Evolutionary conservation across 1,140 invertebrate genomes (phyloP).

Genomic region (Eupeodes corollae): DNA sequence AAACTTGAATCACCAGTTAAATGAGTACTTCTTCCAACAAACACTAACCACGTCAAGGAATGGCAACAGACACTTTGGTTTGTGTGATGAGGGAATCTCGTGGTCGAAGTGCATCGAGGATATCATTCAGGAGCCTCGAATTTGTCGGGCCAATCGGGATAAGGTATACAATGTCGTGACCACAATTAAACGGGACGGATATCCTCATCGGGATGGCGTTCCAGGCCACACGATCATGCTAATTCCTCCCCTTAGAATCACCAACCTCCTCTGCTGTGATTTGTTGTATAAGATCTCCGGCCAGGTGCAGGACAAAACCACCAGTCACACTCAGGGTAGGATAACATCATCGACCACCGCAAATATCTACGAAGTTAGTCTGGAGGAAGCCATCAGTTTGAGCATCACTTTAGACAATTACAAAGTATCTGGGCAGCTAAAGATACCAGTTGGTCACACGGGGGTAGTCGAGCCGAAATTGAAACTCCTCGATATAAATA

Average conservation of each 20-base stretch:
- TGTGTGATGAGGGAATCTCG: slow-evolving; percentile 11
- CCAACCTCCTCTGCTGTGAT: slow-evolving; percentile 66
- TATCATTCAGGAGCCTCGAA: slow-evolving; percentile 11
- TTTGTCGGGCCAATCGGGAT: slow-evolving; percentile 21
- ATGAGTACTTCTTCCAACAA: neutral
- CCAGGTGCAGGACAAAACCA: slow-evolving; percentile 25
- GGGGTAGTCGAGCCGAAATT: slow-evolving; percentile 41
- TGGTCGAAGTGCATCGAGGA: slow-evolving; percentile 22
- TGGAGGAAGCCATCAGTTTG: slow-evolving; percentile 57
- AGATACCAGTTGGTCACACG: slow-evolving; percentile 41
- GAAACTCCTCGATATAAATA: slow-evolving; percentile 55
- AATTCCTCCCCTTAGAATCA: slow-evolving; percentile 68
- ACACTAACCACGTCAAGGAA: neutral
- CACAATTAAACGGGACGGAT: slow-evolving; percentile 65
- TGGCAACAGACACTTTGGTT: neutral
- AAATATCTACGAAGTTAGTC: slow-evolving; percentile 49
- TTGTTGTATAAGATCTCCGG: slow-evolving; percentile 49
- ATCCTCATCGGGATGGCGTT: slow-evolving; percentile 54
- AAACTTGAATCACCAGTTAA: too few relatives aligned
- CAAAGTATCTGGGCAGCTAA: slow-evolving; percentile 51
- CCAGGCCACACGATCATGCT: slow-evolving; percentile 80
- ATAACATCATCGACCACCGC: slow-evolving; percentile 44
- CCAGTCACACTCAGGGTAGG: slow-evolving; percentile 38
- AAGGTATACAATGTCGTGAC: slow-evolving; percentile 33
- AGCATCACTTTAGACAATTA: slow-evolving; percentile 74